Percentiles rank a stretch among this genome's conserved stretches.
These are phyloP conservation scores for Tamandua tetradactyla DNA, from an alignment of 2,797 vertebrate species.

Conservation along the genomic window DNA sequence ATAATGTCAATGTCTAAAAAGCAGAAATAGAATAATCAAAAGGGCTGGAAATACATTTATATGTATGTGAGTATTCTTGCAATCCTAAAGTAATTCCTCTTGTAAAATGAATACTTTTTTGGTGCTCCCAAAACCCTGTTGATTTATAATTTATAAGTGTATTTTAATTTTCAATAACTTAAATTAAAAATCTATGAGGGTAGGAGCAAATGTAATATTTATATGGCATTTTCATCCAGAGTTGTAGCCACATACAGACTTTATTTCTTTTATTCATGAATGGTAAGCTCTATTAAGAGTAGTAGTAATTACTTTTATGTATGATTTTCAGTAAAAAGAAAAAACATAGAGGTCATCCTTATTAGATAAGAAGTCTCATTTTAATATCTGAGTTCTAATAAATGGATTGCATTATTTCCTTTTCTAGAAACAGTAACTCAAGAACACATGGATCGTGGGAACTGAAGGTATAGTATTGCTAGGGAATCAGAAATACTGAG, in stretches of 20 bases:
- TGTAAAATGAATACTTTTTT: constrained; percentile 6
- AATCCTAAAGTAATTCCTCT: constrained; percentile 12
- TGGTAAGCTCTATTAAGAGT: constrained; percentile 37
- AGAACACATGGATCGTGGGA: constrained; percentile 73
- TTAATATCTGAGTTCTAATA: constrained; percentile 64
- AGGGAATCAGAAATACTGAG: constrained; percentile 23
- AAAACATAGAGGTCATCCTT: constrained; percentile 37
- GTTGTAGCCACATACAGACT: not conserved
- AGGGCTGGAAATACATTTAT: not conserved
- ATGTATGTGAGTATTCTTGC: not conserved
- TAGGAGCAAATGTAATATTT: constrained; percentile 20
- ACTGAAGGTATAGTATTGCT: constrained; percentile 69
- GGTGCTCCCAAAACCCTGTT: not conserved
- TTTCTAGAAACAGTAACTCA: constrained; percentile 79
- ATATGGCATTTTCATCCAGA: not conserved
- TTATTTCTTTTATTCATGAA: constrained; percentile 21
- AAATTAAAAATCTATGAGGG: not conserved
- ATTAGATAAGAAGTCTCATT: constrained; percentile 40
- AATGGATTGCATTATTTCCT: constrained; percentile 78
- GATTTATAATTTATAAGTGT: not conserved
- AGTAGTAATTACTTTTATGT: constrained; percentile 31
- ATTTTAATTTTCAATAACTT: constrained; percentile 21
- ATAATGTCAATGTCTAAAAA: constrained; percentile 26
- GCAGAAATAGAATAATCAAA: not conserved
- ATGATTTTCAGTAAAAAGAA: constrained; percentile 43